Percentiles rank a stretch among this genome's conserved stretches.
phyloP scores from a whole-genome alignment of 2,797 vertebrate species.

The Anableps anableps region DNA sequence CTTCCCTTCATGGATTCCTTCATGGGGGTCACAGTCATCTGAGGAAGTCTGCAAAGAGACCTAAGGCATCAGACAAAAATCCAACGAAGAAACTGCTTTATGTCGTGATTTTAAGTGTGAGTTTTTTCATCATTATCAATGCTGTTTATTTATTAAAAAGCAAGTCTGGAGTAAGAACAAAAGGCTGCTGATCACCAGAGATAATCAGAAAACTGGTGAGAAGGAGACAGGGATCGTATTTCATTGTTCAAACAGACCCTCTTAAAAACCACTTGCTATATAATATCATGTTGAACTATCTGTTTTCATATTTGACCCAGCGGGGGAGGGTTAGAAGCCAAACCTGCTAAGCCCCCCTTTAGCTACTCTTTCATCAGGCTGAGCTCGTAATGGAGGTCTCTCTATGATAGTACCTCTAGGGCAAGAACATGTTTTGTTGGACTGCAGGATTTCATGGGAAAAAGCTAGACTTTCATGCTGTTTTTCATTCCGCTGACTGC shows the following conservation, averaged over 20 bases:
- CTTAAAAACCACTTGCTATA: slow-evolving; percentile 27
- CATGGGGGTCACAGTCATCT: slow-evolving; percentile 89
- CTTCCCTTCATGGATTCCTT: slow-evolving; percentile 72
- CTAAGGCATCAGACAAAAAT: background rate
- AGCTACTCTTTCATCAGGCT: slow-evolving; percentile 77
- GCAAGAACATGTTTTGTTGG: slow-evolving; percentile 50
- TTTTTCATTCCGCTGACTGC: slow-evolving; percentile 49
- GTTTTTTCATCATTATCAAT: background rate
- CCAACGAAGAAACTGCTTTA: background rate
- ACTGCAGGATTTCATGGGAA: slow-evolving; percentile 75
- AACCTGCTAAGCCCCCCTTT: slow-evolving; percentile 59
- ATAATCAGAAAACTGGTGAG: slow-evolving; percentile 1
- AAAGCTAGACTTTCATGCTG: slow-evolving; percentile 47
- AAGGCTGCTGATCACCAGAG: background rate
- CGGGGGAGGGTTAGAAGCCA: slow-evolving; percentile 57
- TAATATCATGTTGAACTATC: slow-evolving; percentile 55
- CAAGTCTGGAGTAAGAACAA: background rate
- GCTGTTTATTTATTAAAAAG: slow-evolving; percentile 1
- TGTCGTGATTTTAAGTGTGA: slow-evolving; percentile 12
- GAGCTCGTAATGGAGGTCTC: slow-evolving; percentile 73
- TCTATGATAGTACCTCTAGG: slow-evolving; percentile 56
- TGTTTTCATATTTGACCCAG: slow-evolving; percentile 56
- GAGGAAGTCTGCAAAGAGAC: slow-evolving; percentile 84
- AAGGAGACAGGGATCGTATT: slow-evolving; percentile 9
- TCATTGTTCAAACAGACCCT: slow-evolving; percentile 29